Base-by-base conservation (phyloP, 2,888 invertebrate genomes). In the Tinea trinotella region DNA sequence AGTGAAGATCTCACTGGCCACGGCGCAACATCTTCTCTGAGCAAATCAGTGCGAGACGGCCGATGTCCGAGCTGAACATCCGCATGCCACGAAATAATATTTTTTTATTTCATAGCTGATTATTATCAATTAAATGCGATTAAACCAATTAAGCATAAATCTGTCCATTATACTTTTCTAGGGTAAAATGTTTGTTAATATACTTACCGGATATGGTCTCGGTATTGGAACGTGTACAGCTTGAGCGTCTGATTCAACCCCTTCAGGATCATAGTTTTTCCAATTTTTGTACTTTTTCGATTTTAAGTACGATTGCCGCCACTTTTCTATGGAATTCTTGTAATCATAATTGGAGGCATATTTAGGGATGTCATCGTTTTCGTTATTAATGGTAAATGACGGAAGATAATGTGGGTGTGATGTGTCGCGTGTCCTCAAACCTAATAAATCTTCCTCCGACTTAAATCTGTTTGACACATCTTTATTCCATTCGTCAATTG, bases 31-130 rank as follows among this genome's bases (percentile, higher is more conserved):
- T 18, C 52, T 50, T 2, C 52, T 18, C 17, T 17, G 35, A 34
- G 64, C 68, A 83, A 84, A 84, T 81, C 75, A 80, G 83, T 82
- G 81, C 84, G 76, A 70, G 78, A 83, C 80, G 83, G 67, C 67
- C 69, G 67, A 62, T 65, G 64, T 64, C 68, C 68, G 68, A 68
- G 72, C 73, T 75, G 75, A 71, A 74, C 72, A 82, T 84, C 84
- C 84, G 84, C 84, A 85, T 85, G 82, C 84, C 78, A 67, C 66
- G 63, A 61, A 70, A 50, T 50, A 50, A n/a, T n/a, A n/a, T n/a
- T n/a, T 24, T 50, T 13, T 46, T 17, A 19, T 17, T 46, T 19
- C 1, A 48, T 48, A 4, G 13, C 24, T 24, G 50, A 50, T 50
- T n/a, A 15, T 10, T 50, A 50, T 50, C 50, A 50, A 50, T 50